phyloP scores from a whole-genome alignment of 2,888 invertebrate species.

The Pseudococcus jackbeardsleyi region DNA sequence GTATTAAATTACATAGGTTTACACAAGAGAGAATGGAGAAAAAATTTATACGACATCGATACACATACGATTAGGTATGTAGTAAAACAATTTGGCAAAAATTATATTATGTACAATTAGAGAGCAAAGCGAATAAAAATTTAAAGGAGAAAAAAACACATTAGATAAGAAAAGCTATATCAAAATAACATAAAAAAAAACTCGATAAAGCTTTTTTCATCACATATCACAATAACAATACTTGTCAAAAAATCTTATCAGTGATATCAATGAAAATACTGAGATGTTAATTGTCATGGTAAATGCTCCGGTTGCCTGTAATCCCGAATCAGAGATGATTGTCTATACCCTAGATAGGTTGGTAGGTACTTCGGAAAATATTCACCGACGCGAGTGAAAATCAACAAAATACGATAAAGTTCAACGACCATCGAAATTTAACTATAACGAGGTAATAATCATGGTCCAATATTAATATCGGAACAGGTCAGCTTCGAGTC shows the following conservation, averaged over 20 bases:
- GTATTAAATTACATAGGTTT: slow-evolving; percentile 45
- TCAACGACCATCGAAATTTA: slow-evolving; percentile 38
- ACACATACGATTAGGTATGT: slow-evolving; percentile 21
- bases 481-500: background rate
- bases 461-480: slow-evolving; percentile 31
- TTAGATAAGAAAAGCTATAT: slow-evolving; percentile 44
- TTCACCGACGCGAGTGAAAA: background rate
- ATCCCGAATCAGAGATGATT: background rate
- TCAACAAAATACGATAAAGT: slow-evolving; percentile 22
- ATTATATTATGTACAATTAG: slow-evolving; percentile 41
- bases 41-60: slow-evolving; percentile 43
- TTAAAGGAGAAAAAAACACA: slow-evolving; percentile 32
- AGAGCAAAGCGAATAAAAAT: slow-evolving; percentile 56
- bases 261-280: slow-evolving; percentile 49
- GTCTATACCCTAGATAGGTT: too few species aligned
- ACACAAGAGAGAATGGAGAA: background rate
- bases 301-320: slow-evolving; percentile 35
- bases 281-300: slow-evolving; percentile 41
- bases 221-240: slow-evolving; percentile 57
- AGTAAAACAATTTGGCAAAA: slow-evolving; percentile 51
- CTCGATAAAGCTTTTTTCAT: slow-evolving; percentile 55
- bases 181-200: slow-evolving; percentile 54
- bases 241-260: slow-evolving; percentile 21
- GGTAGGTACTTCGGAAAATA: background rate
- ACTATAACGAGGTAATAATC: slow-evolving; percentile 46